Evolutionary conservation across 2,797 vertebrate genomes (phyloP).

Genomic region (Eurystomus glaucurus): DNA sequence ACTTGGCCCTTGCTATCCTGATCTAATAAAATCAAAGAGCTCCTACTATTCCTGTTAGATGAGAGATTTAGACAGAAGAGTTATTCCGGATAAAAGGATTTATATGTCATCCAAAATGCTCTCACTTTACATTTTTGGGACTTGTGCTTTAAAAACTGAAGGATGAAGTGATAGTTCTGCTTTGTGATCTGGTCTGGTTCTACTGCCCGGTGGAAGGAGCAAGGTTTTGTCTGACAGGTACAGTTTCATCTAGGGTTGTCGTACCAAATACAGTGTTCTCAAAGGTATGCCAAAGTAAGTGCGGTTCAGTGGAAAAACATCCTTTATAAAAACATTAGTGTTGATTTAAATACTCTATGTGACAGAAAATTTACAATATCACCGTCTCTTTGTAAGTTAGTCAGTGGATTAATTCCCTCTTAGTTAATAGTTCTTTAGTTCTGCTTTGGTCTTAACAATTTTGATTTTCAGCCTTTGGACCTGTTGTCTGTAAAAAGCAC

Average conservation of each 20-base stretch:
- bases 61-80: neutral
- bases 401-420: neutral
- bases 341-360: neutral
- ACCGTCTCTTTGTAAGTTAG: neutral
- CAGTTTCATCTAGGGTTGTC: neutral
- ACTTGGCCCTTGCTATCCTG: neutral
- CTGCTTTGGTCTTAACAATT: neutral
- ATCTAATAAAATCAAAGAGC: neutral
- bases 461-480: neutral
- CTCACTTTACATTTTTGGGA: neutral
- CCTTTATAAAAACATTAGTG: neutral
- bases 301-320: neutral
- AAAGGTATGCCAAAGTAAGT: neutral
- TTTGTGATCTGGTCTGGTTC: neutral
- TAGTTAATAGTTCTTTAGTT: neutral
- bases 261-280: rapidly evolving
- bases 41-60: neutral
- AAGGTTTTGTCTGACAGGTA: neutral
- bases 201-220: neutral
- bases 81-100: neutral
- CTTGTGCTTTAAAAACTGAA: neutral
- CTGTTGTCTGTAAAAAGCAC: neutral
- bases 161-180: neutral
- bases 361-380: neutral
- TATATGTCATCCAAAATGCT: neutral